Percentiles rank a stretch among this genome's conserved stretches.
Conservation (phyloP, 2,888 invertebrate genomes). For the Meteorus cinctellus region DNA sequence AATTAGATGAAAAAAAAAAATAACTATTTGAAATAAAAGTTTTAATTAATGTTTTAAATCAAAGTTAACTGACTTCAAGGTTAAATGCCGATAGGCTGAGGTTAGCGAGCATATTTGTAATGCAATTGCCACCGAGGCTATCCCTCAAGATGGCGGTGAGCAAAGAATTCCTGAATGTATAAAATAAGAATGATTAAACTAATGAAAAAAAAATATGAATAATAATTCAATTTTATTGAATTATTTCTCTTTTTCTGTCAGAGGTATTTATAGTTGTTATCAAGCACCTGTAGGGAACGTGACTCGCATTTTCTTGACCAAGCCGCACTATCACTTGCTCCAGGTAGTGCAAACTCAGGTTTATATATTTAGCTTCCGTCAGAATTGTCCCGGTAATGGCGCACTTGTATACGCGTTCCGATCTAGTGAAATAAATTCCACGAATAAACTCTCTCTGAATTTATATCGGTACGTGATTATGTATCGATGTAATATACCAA, state of each 20-base stretch:
- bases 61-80: conserved; percentile 59
- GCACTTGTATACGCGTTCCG: conserved; percentile 75
- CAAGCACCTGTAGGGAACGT: conserved; percentile 72
- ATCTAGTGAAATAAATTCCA: conserved; percentile 64
- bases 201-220: conserved; percentile 1
- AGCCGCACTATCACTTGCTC: conserved; percentile 74
- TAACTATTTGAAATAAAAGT: conserved; percentile 44
- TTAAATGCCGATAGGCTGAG: conserved; percentile 67
- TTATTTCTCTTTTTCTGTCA: conserved; percentile 4
- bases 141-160: conserved; percentile 75
- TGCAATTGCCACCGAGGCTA: conserved; percentile 76
- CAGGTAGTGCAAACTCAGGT: conserved; percentile 76
- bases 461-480: background rate
- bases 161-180: conserved; percentile 75
- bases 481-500: background rate
- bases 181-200: conserved; percentile 30
- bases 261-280: conserved; percentile 42
- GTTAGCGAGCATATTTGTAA: conserved; percentile 76
- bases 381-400: conserved; percentile 73
- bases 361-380: conserved; percentile 76
- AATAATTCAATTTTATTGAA: conserved; percentile 18
- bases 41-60: background rate
- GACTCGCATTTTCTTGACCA: conserved; percentile 66
- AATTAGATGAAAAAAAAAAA: conserved; percentile 48
- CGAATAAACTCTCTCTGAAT: conserved; percentile 20